Conservation (phyloP, 2,113 vertebrate species). For the Ophiodon elongatus region DNA sequence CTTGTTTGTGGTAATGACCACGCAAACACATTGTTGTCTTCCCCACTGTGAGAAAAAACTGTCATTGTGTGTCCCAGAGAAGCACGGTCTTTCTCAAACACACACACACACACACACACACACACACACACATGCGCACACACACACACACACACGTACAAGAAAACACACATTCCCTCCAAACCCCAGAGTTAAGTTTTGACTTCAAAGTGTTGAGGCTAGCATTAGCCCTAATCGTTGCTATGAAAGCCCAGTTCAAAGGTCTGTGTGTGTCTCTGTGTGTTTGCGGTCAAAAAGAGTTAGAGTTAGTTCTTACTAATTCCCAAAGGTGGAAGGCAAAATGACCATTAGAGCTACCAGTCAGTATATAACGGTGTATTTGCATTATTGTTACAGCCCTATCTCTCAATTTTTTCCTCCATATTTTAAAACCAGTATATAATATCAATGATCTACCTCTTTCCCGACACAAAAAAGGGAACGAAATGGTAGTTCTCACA, state of each 20-base stretch:
- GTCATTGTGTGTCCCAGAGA: slow-evolving; percentile 35
- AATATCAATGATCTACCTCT: slow-evolving; percentile 44
- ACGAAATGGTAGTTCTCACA: slow-evolving; percentile 60
- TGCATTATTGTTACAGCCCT: slow-evolving; percentile 31
- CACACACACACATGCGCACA: background rate
- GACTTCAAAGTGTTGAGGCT: slow-evolving; percentile 69
- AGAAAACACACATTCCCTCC: slow-evolving; percentile 28
- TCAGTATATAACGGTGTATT: slow-evolving; percentile 52
- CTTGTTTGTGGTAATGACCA: slow-evolving; percentile 64
- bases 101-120: slow-evolving; percentile 8
- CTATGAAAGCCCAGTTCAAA: slow-evolving; percentile 69
- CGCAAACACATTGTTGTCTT: slow-evolving; percentile 49
- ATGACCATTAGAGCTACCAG: slow-evolving; percentile 25
- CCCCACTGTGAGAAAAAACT: slow-evolving; percentile 59
- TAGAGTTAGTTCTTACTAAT: slow-evolving; percentile 24
- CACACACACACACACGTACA: background rate
- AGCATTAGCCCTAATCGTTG: slow-evolving; percentile 56
- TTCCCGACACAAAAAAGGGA: slow-evolving; percentile 34
- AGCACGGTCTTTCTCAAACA: background rate
- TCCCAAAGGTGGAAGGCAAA: slow-evolving; percentile 31
- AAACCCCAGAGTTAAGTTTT: slow-evolving; percentile 35
- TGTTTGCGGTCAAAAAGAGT: slow-evolving; percentile 24
- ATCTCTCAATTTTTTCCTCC: slow-evolving; percentile 48
- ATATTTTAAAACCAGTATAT: slow-evolving; percentile 54
- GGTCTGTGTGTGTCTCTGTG: slow-evolving; percentile 42